Base-by-base conservation (phyloP, 2,888 invertebrate genomes). In the Lamellibrachia satsuma region DNA sequence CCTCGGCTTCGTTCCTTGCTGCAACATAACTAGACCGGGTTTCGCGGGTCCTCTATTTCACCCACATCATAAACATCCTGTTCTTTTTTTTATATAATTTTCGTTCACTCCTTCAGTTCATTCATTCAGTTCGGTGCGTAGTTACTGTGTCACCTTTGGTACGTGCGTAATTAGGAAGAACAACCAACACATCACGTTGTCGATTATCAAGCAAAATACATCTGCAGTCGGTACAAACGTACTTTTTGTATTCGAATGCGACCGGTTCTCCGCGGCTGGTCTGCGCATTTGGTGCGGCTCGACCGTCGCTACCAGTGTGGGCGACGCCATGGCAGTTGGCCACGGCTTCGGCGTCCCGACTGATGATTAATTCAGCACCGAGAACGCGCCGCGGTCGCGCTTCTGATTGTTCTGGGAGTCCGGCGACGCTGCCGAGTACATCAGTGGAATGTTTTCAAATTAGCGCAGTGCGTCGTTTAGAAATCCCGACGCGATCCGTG, bases 381-480 rank as follows among this genome's bases (percentile, higher is more conserved):
- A 75, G 22, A 75, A 75, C 22, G 75, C 75, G 75, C 75, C 75
- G 75, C 75, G 22, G 75, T 75, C 75, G 75, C 75, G 75, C 75
- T 1, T 75, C 75, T 75, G 75, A 75, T 75, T 75, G 75, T 75
- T 75, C 15, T 75, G 75, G 75, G 75, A 75, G 75, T 15, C 15
- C 75, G 75, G 75, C 75, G 75, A 22, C 75, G 75, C 75, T 15
- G 75, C 22, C 75, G 75, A 75, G n/a, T 75, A 75, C 75, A 75
- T 75, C 75, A 75, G 75, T 75, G 75, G 75, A 75, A 75, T 75
- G 75, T 75, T 75, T 75, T 75, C 75, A 75, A 75, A 75, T 75
- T 75, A 75, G 75, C 75, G 75, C 75, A 75, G 75, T 75, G 75
- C 75, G 75, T 22, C 75, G 75, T 75, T 75, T 75, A 75, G 75